Percentiles rank a stretch among this genome's conserved stretches.
These are phyloP conservation scores for Drosophila cognata DNA, from an alignment of 2,888 invertebrate species.

Conservation along the genomic window DNA sequence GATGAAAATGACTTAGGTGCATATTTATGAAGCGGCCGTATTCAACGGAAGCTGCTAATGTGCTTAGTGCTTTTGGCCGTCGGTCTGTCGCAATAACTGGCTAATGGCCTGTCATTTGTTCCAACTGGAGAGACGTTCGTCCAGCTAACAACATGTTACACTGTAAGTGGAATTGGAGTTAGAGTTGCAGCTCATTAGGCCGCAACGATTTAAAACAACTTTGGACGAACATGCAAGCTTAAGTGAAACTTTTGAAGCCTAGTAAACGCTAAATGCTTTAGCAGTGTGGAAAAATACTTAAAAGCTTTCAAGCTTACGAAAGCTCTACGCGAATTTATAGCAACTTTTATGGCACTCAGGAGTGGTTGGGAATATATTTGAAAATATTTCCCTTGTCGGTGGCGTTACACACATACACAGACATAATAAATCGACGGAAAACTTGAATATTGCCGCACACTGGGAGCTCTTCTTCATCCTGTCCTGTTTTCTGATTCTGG, in stretches of 20 bases:
- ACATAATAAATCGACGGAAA: constrained; percentile 17
- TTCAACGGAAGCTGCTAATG: constrained; percentile 72
- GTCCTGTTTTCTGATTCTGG: constrained; percentile 47
- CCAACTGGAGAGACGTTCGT: constrained; percentile 14
- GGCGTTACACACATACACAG: neutral
- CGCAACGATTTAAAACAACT: constrained; percentile 44
- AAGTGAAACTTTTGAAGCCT: constrained; percentile 1
- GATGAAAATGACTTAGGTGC: constrained; percentile 55
- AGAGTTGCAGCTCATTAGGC: constrained; percentile 57
- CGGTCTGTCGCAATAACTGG: constrained; percentile 73
- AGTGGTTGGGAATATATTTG: constrained; percentile 18
- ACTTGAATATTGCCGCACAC: constrained; percentile 35
- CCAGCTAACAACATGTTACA: constrained; percentile 24
- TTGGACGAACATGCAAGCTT: constrained; percentile 20
- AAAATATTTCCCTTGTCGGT: constrained; percentile 13
- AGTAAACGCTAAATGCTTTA: neutral
- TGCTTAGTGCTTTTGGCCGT: constrained; percentile 67
- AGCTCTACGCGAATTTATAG: constrained; percentile 34
- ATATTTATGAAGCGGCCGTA: constrained; percentile 68
- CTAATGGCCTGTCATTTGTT: constrained; percentile 74
- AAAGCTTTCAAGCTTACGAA: constrained; percentile 34
- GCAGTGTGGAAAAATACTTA: neutral
- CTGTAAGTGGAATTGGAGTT: neutral
- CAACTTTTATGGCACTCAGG: constrained; percentile 43
- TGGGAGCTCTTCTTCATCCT: constrained; percentile 12